Base-by-base conservation (phyloP, 1,140 invertebrate species). In the Popillia japonica region DNA sequence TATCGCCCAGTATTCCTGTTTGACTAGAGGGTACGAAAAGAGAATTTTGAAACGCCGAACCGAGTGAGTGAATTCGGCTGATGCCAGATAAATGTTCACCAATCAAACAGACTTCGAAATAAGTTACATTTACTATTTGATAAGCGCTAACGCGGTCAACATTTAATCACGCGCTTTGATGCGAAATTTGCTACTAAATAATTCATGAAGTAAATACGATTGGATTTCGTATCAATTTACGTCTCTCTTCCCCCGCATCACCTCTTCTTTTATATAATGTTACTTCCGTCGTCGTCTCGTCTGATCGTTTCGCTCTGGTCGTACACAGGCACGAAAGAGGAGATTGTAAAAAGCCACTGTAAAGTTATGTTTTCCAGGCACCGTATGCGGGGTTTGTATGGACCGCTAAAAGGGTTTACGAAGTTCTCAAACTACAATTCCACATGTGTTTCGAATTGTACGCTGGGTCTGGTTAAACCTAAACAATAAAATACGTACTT, bases 21-120 rank as follows among this genome's bases (percentile, higher is more conserved):
- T 17, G 61, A 23, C 10, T 68, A 27, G 27, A 68, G 61, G 17
- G 61, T 22, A 27, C 3, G 48, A 22, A 68, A 68, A 68, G 61
- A 27, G 61, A 27, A 68, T 22, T 68, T 68, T 68, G 0, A 64
- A 64, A 64, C 14, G 20, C 59, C 11, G n/a, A 14, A 34, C 6
- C 61, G 8, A 22, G 10, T 48, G 10, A 17, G 44, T 17, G 10
- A 27, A 68, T 68, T 48, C 17, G 61, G 22, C 22, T 34, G 10
- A 34, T 34, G 10, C 10, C 9, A 68, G 22, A 68, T 68, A 34
- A 27, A 68, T 68, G 27, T 27, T 27, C 34, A 8, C n/a, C 40
- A 74, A 74, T 74, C 72, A 74, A 74, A 74, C 72, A 40, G 72
- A 74, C 40, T 74, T 44, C 40, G 14, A 74, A 74, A 74, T 74